Base-by-base conservation (phyloP, 2,888 invertebrate genomes). In the Cactoblastis cactorum region DNA sequence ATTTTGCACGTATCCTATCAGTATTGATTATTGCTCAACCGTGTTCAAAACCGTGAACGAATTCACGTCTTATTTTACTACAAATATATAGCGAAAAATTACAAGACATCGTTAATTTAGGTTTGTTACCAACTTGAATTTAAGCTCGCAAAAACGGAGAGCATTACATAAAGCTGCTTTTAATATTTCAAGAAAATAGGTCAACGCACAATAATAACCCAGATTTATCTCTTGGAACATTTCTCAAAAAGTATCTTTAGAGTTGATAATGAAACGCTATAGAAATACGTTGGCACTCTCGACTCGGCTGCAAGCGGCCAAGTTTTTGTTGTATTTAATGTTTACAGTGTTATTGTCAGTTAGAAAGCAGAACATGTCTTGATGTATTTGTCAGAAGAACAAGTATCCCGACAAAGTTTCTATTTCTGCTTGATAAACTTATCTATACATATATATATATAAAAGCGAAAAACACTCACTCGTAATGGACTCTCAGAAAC, bases 101-200 rank as follows among this genome's bases (percentile, higher is more conserved):
- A n/a, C n/a, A n/a, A n/a, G n/a, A n/a, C n/a, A n/a, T n/a, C n/a
- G n/a, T n/a, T n/a, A n/a, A n/a, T n/a, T n/a, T n/a, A n/a, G n/a
- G n/a, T n/a, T n/a, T 22, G 5, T 22, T 22, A 22, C 5, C 3
- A 22, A 22, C 3, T 5, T 11, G 4, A 38, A 38, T 18, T 4
- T 19, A n/a, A n/a, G 18, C 15, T 11, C 3, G 38, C 14, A 11
- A 38, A 15, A 11, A 38, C n/a, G 11, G 11, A 37, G 8, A 3
- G 3, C 12, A 17, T 17, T 9, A 17, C 37, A 37, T 37, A 15
- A 15, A 38, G 9, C 18, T n/a, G 15, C n/a, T 12, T 22, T 39
- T 12, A 12, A 14, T 43, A 46, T 48, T 39, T 49, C 15, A 45
- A 48, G 39, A 45, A 38, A 18, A 28, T 37, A 35, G 12, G 19